Conservation (phyloP, 2,888 invertebrate species). For the Synanthedon formicaeformis region DNA sequence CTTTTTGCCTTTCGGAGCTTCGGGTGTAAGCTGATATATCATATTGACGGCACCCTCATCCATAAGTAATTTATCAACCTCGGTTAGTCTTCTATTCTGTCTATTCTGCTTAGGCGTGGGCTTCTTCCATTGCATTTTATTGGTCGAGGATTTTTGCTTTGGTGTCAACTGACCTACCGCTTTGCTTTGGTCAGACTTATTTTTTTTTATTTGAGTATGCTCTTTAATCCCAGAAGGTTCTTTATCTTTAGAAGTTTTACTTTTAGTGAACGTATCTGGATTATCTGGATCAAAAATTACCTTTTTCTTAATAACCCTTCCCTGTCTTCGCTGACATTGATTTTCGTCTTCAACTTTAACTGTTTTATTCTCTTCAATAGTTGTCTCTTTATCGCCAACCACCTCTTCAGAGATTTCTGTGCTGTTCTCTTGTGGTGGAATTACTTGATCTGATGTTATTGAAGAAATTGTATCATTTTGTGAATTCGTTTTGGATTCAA, state of each 20-base stretch:
- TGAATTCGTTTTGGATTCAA: constrained; percentile 13
- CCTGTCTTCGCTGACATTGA: constrained; percentile 45
- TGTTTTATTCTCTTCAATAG: background rate
- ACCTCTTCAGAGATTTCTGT: background rate
- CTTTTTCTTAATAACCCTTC: constrained; percentile 77
- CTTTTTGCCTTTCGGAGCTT: constrained; percentile 59
- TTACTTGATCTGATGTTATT: constrained; percentile 15
- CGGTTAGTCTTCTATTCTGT: constrained; percentile 73
- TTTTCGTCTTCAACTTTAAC: constrained; percentile 31
- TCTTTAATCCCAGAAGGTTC: constrained; percentile 28
- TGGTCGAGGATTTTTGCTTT: constrained; percentile 45
- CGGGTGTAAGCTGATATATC: constrained; percentile 80
- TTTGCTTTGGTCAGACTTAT: constrained; percentile 24
- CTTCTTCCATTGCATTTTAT: constrained; percentile 59
- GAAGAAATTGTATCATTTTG: constrained; percentile 19
- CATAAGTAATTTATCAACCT: constrained; percentile 81
- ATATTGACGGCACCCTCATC: constrained; percentile 91
- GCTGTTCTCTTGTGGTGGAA: constrained; percentile 16
- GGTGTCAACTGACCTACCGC: constrained; percentile 3
- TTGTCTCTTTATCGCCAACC: background rate
- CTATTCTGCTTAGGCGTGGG: constrained; percentile 51
- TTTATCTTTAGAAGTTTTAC: constrained; percentile 37
- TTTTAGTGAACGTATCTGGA: constrained; percentile 62
- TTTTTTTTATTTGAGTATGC: constrained; percentile 22
- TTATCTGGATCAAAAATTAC: constrained; percentile 81